phyloP scores from a whole-genome alignment of 35 echinoderm and acorn worm species.

The Antedon bifida region DNA sequence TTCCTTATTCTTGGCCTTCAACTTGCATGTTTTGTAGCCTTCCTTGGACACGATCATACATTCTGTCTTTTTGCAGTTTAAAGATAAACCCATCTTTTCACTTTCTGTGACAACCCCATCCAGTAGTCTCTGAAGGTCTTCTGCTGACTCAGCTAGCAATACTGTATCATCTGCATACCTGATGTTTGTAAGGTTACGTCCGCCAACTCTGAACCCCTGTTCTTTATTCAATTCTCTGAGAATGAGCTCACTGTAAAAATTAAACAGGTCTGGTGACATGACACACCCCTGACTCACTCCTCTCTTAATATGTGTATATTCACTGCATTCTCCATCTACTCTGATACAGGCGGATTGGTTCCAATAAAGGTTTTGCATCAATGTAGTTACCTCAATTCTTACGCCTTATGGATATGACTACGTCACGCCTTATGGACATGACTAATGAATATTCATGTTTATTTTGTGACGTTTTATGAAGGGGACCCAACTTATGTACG shows the following conservation, averaged over 20 bases:
- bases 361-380: not conserved
- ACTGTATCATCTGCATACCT: constrained; percentile 11
- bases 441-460: no score
- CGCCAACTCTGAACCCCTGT: not conserved
- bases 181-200: constrained; percentile 1
- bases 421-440: no score
- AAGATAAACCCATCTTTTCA: not conserved
- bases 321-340: no score
- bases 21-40: not conserved
- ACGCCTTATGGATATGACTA: no score
- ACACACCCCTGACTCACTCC: not conserved
- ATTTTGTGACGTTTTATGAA: no score
- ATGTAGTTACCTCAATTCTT: no score
- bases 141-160: not conserved
- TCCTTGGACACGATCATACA: not conserved
- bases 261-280: not conserved
- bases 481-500: no score
- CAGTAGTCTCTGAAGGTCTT: not conserved
- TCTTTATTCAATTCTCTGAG: not conserved
- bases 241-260: constrained; percentile 1
- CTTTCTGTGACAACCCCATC: not conserved
- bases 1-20: not conserved
- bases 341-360: no score
- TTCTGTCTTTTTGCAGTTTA: not conserved
- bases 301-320: no score